Percentiles rank a stretch among this genome's conserved stretches.
phyloP scores from a whole-genome alignment of 2,797 vertebrate genomes.

The Catharus ustulatus region DNA sequence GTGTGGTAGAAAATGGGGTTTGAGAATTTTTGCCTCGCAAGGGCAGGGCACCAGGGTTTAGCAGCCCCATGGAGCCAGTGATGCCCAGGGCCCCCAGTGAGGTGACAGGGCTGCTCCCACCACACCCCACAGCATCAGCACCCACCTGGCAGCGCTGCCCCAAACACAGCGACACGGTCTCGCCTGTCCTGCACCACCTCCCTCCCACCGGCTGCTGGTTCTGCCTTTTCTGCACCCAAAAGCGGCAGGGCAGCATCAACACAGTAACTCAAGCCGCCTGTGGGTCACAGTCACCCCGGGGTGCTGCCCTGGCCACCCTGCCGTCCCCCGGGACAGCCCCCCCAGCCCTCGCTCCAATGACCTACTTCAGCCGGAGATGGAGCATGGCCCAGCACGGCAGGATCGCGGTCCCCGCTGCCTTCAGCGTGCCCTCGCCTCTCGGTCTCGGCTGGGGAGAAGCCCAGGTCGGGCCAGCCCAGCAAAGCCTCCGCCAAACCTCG shows the following conservation, averaged over 20 bases:
- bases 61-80: neutral
- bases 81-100: accelerated
- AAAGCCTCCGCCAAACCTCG: neutral
- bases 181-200: neutral
- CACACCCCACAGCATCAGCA: neutral
- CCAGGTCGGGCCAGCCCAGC: neutral
- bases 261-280: accelerated
- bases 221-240: neutral
- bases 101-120: neutral
- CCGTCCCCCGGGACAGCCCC: neutral
- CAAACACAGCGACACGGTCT: accelerated
- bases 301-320: neutral
- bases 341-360: neutral
- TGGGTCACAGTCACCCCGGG: accelerated
- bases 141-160: neutral
- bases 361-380: constrained; percentile 8
- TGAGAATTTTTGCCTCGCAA: neutral
- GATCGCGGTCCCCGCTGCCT: accelerated
- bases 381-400: neutral
- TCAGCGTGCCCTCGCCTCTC: neutral
- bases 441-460: accelerated
- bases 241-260: neutral
- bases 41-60: accelerated
- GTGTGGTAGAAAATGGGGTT: neutral
- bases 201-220: accelerated